Evolutionary conservation across 2,797 vertebrate species (phyloP).

Genomic region (Sparus aurata): DNA sequence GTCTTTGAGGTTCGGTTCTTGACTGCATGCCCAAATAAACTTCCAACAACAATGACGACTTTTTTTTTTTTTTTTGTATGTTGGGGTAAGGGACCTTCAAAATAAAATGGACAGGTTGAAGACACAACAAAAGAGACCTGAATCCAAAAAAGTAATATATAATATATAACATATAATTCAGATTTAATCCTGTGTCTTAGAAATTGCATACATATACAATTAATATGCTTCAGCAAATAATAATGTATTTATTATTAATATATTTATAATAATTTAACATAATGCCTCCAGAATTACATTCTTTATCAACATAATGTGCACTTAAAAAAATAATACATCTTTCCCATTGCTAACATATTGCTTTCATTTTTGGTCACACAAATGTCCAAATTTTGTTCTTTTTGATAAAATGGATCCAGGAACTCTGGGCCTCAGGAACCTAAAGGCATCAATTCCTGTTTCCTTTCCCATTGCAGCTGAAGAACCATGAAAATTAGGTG

Average conservation of each 20-base stretch:
- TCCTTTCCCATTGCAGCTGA: constrained; percentile 4
- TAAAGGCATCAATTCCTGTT: background rate
- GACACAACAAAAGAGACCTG: background rate
- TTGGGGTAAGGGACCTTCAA: background rate
- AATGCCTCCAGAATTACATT: background rate
- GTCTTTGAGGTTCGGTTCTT: constrained; percentile 1
- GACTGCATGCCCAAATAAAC: background rate
- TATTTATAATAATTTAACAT: no score
- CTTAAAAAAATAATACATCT: no score
- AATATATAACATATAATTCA: no score
- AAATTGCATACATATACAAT: no score
- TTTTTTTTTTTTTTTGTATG: background rate
- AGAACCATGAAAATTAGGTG: background rate
- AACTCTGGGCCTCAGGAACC: background rate
- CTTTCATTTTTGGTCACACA: background rate
- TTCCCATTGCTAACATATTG: no score
- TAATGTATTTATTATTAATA: no score
- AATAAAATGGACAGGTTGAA: background rate
- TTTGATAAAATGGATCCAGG: background rate
- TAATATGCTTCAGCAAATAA: background rate
- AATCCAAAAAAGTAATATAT: no score
- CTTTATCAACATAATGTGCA: background rate
- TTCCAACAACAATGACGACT: background rate
- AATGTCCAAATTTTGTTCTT: background rate
- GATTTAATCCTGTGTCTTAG: background rate